Base-by-base conservation (phyloP, 2,113 vertebrate species). In the Acinonyx jubatus region DNA sequence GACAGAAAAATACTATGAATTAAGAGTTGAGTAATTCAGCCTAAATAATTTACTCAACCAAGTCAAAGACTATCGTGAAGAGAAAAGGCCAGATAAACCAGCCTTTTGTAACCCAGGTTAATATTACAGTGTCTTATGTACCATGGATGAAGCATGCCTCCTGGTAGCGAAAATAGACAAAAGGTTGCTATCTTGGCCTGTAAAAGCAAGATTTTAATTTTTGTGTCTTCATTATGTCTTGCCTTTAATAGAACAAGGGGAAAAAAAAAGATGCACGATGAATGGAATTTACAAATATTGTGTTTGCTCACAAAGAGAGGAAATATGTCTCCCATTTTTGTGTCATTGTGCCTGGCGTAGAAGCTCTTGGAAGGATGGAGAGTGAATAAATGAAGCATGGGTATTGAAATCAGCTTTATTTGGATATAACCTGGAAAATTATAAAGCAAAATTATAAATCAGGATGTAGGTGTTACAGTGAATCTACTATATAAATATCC, bases 381-480 rank as follows among this genome's bases (percentile, higher is more conserved):
- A 36, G 12, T 85, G 71, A 84, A n/a, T 88, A 73, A 91, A 65
- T 66, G 83, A 96, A 96, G 66, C 66, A 45, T 78, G 79, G 5
- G 38, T 19, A 48, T 45, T 76, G 63, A 83, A 94, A 57, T 86
- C 41, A 82, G 7, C 63, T 98, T 95, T 83, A 91, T 65, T 69
- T 94, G 94, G 87, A 11, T 36, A 79, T 57, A 69, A 69, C 25
- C 52, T 80, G 63, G 61, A 76, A 38, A 83, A 48, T 25, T 27
- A 71, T 61, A 80, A 82, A 89, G 76, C 29, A 78, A 68, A 79
- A 68, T 82, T 16, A 81, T 12, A 89, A 85, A 36, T 18, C 29
- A 33, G 41, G 21, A 57, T 33, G 81, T 45, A 66, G 61, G 6
- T 3, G 38, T 48, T 31, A 71, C 13, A 61, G 16, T 41, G 16